Base-by-base conservation (phyloP, 2,888 invertebrate genomes). In the Bruchidius siliquastri region DNA sequence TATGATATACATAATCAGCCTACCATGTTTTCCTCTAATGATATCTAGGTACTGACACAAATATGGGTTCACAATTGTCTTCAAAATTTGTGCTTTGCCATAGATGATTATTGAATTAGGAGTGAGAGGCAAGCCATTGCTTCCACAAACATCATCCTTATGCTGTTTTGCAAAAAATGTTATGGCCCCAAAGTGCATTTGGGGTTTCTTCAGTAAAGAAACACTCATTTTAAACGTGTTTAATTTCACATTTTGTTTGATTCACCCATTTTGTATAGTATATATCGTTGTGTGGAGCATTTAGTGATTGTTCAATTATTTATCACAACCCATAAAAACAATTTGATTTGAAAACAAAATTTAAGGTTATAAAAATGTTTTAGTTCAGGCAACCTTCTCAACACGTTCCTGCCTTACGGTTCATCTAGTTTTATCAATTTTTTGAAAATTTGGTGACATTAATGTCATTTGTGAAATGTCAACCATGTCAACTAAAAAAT, bases 61-160 rank as follows among this genome's bases (percentile, higher is more conserved):
- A 87, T 95, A 91, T 0, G 91, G 91, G 86, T 97, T 96, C 75
- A 91, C 88, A 72, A 96, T 87, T 0, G 92, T 92, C 83, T 95
- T 93, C 20, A 98, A 88, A 75, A 91, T 88, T 84, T 97, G 97
- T 26, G 97, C 95, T 82, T 92, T 90, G 8, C 98, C 98, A 73
- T 96, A 89, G 83, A 99, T 97, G 73, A 96, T 94, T 76, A 98
- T 96, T 0, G 98, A 97, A 87, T 98, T 98, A 0, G 98, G 98
- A 0, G 98, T 98, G 21, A 98, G 88, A 0, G 99, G 99, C 71
- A 99, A 88, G 0, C 99, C 98, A 88, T 99, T 99, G 79, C 95
- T 96, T 13, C 98, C 98, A 86, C 98, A 98, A 72, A 93, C 92
- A 86, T 97, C 96, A 30, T 93, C 93, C 18, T 95, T 94, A 85